Conservation (phyloP, 2,113 vertebrate genomes). For the Oreotrochilus melanogaster region DNA sequence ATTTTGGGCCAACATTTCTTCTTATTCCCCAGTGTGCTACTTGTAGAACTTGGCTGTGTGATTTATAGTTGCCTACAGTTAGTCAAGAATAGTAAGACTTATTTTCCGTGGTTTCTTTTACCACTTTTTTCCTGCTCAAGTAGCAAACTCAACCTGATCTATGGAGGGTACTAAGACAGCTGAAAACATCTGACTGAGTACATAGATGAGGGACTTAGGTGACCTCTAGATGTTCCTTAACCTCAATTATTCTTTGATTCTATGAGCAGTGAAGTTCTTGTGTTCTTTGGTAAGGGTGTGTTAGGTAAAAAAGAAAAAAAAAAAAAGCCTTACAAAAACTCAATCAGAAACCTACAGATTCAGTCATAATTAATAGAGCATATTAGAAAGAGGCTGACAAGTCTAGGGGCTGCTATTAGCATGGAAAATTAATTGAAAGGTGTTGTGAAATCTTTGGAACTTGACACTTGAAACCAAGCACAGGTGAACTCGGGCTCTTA, state of each 20-base stretch:
- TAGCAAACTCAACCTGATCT: neutral
- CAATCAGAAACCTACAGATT: neutral
- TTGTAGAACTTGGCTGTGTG: fast-evolving
- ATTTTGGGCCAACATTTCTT: neutral
- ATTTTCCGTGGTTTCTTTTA: neutral
- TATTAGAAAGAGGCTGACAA: neutral
- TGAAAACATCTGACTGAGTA: neutral
- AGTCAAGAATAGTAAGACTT: neutral
- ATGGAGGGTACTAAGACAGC: neutral
- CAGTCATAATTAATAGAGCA: fast-evolving
- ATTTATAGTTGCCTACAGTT: neutral
- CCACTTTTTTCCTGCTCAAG: neutral
- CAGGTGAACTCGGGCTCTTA: neutral
- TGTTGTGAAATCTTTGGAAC: neutral
- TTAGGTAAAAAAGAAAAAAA: neutral
- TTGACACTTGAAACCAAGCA: neutral
- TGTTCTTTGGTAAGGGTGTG: neutral
- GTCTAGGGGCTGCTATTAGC: neutral
- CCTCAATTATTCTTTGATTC: neutral
- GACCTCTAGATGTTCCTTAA: neutral
- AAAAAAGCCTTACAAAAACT: neutral
- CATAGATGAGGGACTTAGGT: neutral
- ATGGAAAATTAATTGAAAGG: neutral
- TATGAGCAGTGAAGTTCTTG: neutral
- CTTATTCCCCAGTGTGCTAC: neutral